Evolutionary conservation across 1,140 invertebrate species (phyloP).

Genomic region (Drosophila truncata): DNA sequence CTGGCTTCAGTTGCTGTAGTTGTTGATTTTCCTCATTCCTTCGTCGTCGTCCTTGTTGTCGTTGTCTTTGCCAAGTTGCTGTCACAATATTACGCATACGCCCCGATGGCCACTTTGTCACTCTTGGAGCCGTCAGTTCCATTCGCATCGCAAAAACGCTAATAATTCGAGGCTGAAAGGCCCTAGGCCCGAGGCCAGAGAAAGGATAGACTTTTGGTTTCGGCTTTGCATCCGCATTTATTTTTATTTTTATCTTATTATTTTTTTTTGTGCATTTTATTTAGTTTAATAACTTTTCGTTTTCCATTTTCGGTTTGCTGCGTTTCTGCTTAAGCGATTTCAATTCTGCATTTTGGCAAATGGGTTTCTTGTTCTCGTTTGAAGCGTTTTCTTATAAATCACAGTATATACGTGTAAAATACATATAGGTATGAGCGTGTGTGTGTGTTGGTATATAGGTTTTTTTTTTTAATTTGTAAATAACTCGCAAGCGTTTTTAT

Average conservation of each 20-base stretch:
- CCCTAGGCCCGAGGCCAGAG: slow-evolving; percentile 44
- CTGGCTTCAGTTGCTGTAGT: slow-evolving; percentile 12
- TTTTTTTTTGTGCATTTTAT: slow-evolving; percentile 71
- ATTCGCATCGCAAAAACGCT: slow-evolving; percentile 48
- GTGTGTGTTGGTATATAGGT: slow-evolving; percentile 38
- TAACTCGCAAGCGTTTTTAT: slow-evolving; percentile 70
- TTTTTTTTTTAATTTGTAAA: slow-evolving; percentile 57
- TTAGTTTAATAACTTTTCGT: slow-evolving; percentile 77
- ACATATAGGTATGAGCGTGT: slow-evolving; percentile 66
- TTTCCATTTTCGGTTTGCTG: slow-evolving; percentile 24
- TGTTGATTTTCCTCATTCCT: slow-evolving; percentile 4
- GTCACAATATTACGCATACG: slow-evolving; percentile 67
- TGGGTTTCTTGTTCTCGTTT: slow-evolving; percentile 61
- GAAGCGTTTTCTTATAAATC: slow-evolving; percentile 83
- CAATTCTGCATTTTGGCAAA: slow-evolving; percentile 61
- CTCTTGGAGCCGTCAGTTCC: slow-evolving; percentile 39
- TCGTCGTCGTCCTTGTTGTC: not conserved
- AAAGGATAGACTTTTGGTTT: slow-evolving; percentile 72
- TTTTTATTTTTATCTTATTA: slow-evolving; percentile 41
- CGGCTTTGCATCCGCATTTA: slow-evolving; percentile 70
- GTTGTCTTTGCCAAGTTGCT: slow-evolving; percentile 58
- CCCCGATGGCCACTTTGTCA: slow-evolving; percentile 66
- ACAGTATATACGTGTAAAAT: slow-evolving; percentile 83
- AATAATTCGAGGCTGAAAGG: slow-evolving; percentile 40
- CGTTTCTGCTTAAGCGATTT: slow-evolving; percentile 68